Percentiles rank a stretch among this genome's conserved stretches.
Evolutionary conservation across 2,113 vertebrate species (phyloP).

Genomic region (Lepisosteus oculatus): DNA sequence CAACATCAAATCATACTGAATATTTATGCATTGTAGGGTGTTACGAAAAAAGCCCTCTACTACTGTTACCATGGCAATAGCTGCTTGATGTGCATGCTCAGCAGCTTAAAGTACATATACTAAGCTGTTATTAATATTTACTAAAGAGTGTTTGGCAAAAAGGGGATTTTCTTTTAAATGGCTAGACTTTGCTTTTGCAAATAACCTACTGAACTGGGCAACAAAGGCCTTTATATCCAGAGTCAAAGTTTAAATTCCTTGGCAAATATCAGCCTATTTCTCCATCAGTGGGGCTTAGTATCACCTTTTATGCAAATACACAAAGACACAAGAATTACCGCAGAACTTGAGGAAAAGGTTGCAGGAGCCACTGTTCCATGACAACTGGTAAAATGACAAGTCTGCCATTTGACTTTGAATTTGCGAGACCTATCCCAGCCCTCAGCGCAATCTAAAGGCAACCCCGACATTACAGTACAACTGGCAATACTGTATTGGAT

Average conservation of each 20-base stretch:
- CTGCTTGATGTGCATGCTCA: slow-evolving; percentile 12
- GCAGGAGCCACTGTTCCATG: no score
- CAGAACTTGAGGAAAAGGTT: no score
- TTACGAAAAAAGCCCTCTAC: neutral
- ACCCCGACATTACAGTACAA: no score
- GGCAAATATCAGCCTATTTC: neutral
- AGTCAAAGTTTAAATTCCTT: slow-evolving; percentile 2
- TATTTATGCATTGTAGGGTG: slow-evolving; percentile 18
- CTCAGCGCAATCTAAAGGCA: no score
- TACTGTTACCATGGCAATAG: slow-evolving; percentile 37
- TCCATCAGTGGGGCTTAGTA: no score
- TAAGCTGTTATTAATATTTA: neutral
- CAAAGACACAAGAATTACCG: no score
- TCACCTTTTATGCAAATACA: no score
- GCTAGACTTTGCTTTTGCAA: neutral
- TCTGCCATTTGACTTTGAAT: no score
- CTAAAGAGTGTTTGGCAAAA: slow-evolving; percentile 3
- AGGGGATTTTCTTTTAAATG: slow-evolving; percentile 1
- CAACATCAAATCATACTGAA: slow-evolving; percentile 28
- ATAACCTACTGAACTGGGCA: neutral
- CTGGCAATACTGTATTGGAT: no score
- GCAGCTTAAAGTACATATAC: neutral
- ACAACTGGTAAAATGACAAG: no score
- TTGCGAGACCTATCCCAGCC: no score
- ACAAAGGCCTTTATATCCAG: neutral